Evolutionary conservation across 2,797 vertebrate genomes (phyloP).

Genomic region (Rhinophrynus dorsalis): DNA sequence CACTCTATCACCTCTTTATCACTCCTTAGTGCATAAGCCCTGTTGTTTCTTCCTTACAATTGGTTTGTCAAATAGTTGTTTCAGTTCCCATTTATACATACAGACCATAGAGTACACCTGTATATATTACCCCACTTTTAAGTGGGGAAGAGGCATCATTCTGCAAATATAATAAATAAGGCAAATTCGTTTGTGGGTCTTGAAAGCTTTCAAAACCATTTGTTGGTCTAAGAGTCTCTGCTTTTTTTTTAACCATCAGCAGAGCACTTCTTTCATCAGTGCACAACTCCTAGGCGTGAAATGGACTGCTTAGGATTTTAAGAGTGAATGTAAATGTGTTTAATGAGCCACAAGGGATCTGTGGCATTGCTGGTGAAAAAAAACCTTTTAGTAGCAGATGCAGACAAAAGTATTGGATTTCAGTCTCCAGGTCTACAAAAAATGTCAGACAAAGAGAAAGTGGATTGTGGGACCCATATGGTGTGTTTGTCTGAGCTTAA

Average conservation of each 20-base stretch:
- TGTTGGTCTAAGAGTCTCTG: conserved; percentile 10
- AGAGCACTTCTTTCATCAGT: conserved; percentile 60
- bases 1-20: too few relatives aligned
- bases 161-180: background rate
- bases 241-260: conserved; percentile 29
- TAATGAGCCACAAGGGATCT: conserved; percentile 73
- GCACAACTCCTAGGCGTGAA: conserved; percentile 64
- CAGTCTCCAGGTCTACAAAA: conserved; percentile 61
- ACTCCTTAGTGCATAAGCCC: too few relatives aligned
- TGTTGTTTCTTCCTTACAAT: too few relatives aligned
- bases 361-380: conserved; percentile 62
- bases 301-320: conserved; percentile 69
- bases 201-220: conserved; percentile 33
- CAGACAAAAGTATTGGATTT: conserved; percentile 76
- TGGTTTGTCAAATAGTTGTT: too few relatives aligned
- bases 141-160: background rate
- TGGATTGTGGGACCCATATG: conserved; percentile 53
- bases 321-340: conserved; percentile 76
- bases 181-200: conserved; percentile 35
- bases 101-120: too few relatives aligned
- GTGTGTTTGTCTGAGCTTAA: conserved; percentile 60
- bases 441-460: conserved; percentile 66
- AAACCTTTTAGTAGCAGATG: conserved; percentile 74
- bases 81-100: too few relatives aligned
- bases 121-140: background rate